Conservation (phyloP, 2,113 vertebrate species). For the Neotragus pygmaeus region DNA sequence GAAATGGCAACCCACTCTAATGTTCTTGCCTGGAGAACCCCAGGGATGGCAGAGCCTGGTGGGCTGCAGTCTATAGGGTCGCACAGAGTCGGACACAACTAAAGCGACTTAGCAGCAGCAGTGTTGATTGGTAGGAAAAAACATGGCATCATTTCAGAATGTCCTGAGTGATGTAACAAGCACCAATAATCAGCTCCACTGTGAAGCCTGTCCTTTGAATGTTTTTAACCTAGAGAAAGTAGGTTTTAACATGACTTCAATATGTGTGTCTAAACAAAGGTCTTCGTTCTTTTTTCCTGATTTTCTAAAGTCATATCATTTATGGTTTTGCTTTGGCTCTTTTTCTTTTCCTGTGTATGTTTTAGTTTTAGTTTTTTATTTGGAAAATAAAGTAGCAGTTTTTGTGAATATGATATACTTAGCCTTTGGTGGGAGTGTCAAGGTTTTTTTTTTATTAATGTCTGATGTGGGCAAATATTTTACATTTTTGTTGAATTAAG, state of each 20-base stretch:
- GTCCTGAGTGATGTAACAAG: background rate
- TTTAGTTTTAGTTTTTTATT: background rate
- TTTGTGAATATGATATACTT: background rate
- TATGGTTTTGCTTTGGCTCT: background rate
- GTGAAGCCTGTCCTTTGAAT: background rate
- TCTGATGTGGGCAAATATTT: background rate
- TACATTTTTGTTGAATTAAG: background rate
- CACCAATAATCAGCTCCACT: background rate
- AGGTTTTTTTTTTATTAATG: background rate
- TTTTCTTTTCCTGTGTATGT: background rate
- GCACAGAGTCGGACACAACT: too few species aligned
- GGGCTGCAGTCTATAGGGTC: too few species aligned
- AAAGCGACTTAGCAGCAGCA: too few species aligned
- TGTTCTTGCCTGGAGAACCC: too few species aligned
- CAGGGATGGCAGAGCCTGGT: too few species aligned
- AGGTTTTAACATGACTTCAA: background rate
- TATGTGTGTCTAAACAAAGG: background rate
- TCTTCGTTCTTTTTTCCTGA: background rate
- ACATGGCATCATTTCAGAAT: background rate
- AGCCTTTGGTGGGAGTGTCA: background rate
- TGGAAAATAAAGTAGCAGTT: background rate
- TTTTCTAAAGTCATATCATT: background rate
- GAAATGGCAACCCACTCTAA: too few species aligned
- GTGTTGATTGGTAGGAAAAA: background rate
- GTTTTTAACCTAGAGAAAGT: background rate